These are phyloP conservation scores for Eriocheir sinensis DNA, from an alignment of 1,140 invertebrate genomes.

Conservation along the genomic window DNA sequence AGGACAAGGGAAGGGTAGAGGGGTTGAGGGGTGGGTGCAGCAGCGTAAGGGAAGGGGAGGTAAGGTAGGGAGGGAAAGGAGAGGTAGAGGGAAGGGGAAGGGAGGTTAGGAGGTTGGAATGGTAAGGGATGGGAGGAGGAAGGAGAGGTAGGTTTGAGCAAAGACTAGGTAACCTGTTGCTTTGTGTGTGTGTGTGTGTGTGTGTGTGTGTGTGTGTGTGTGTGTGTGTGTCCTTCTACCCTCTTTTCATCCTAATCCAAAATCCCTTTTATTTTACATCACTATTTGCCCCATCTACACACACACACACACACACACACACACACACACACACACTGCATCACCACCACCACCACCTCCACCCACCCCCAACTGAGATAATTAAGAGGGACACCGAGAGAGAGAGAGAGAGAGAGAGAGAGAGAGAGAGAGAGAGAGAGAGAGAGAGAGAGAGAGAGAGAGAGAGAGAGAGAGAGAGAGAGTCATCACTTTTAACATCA, in stretches of 20 bases:
- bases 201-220: no score
- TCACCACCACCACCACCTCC: no score
- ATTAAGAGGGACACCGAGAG: neutral
- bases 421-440: neutral
- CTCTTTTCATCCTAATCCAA: no score
- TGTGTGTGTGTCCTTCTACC: no score
- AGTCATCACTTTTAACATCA: no score
- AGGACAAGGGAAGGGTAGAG: neutral
- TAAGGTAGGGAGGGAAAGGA: neutral
- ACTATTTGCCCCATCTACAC: neutral
- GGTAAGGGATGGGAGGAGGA: neutral
- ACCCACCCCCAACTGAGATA: neutral
- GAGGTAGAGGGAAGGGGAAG: neutral
- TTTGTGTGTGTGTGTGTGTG: no score
- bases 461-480: constrained; percentile 21
- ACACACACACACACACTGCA: neutral
- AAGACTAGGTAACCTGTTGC: no score
- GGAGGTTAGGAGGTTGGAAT: neutral
- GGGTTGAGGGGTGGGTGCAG: no score
- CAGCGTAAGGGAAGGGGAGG: neutral
- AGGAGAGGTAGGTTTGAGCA: neutral
- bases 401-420: neutral
- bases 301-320: constrained; percentile 18
- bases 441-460: constrained; percentile 17
- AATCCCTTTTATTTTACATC: no score